Evolutionary conservation across 1,140 invertebrate genomes (phyloP), one percentile per base, ranked within the genome.

Genomic region (Antheraea pernyi): DNA sequence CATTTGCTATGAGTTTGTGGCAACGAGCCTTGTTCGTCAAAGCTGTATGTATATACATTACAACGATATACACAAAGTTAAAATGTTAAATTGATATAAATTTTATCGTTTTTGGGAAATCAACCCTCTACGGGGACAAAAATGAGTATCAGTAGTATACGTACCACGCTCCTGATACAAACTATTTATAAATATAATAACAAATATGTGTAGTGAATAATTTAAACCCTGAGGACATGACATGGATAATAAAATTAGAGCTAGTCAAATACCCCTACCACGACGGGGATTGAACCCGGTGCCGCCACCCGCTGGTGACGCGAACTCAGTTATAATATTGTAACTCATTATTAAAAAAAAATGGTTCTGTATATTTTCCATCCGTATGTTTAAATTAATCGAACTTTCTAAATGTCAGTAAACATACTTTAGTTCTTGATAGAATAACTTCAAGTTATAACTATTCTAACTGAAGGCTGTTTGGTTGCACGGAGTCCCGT

Each of bases 221-320:
- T 53, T 16, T 16, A 13, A 13, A 53, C 11, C 46, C 46, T 13
- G 46, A 53, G 46, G 46, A 53, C 46, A 53, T n/a, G 46, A 53
- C 46, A 53, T 53, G 46, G 46, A 53, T 53, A 53, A 53, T 53
- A 53, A 53, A 53, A 53, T 53, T 53, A 53, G 13, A 53, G 46
- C 46, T 16, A 53, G 46, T 11, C 46, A 16, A 53, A 37, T 11
- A 63, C 19, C 13, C 16, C 59, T 19, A 18, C 61, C 61, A 10
- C 61, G 22, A 13, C 61, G 22, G 61, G 61, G 22, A 9, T 63
- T 11, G 61, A 63, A 63, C 61, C 46, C 46, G 46, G 16, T 1
- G 16, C 46, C 61, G 30, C 61, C 61, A 63, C 61, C 61, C 61
- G 61, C 61, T 36, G 61, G 13, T 18, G 19, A n/a, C 13, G 30